phyloP scores from a whole-genome alignment of 2,888 invertebrate genomes.

The Drosophila flavopinicola region DNA sequence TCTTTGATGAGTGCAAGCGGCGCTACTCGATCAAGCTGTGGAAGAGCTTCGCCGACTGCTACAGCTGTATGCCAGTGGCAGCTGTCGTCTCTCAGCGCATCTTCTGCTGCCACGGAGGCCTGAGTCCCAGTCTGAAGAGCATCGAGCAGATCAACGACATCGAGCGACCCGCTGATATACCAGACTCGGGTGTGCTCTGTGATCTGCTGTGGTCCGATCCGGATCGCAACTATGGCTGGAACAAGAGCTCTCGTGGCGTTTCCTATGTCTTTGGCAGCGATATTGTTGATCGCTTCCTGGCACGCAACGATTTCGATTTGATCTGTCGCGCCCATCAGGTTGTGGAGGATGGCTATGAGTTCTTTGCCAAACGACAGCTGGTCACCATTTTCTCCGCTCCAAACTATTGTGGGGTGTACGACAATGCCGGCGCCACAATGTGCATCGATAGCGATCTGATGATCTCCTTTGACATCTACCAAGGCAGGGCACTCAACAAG shows the following conservation, averaged over 20 bases:
- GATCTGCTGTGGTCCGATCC: slow-evolving; percentile 98
- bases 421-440: slow-evolving; percentile 96
- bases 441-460: slow-evolving; percentile 97
- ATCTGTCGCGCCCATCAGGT: slow-evolving; percentile 98
- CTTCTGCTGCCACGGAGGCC: slow-evolving; percentile 84
- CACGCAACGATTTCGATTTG: slow-evolving; percentile 97
- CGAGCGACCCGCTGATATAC: slow-evolving; percentile 86
- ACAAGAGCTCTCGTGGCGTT: slow-evolving; percentile 86
- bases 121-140: slow-evolving; percentile 96
- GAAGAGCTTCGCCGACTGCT: slow-evolving; percentile 89
- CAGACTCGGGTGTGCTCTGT: slow-evolving; percentile 85
- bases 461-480: slow-evolving; percentile 90
- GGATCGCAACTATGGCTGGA: slow-evolving; percentile 96
- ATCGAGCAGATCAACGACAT: slow-evolving; percentile 98
- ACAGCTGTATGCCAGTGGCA: slow-evolving; percentile 99
- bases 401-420: slow-evolving; percentile 92
- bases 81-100: slow-evolving; percentile 99
- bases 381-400: slow-evolving; percentile 94
- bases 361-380: slow-evolving; percentile 96
- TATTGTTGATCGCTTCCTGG: slow-evolving; percentile 87
- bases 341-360: slow-evolving; percentile 97
- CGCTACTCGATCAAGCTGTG: slow-evolving; percentile 96
- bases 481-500: not conserved
- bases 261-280: too few species aligned
- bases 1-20: slow-evolving; percentile 93